Evolutionary conservation across 2,888 invertebrate genomes (phyloP).

Genomic region (Hydraecia micacea): DNA sequence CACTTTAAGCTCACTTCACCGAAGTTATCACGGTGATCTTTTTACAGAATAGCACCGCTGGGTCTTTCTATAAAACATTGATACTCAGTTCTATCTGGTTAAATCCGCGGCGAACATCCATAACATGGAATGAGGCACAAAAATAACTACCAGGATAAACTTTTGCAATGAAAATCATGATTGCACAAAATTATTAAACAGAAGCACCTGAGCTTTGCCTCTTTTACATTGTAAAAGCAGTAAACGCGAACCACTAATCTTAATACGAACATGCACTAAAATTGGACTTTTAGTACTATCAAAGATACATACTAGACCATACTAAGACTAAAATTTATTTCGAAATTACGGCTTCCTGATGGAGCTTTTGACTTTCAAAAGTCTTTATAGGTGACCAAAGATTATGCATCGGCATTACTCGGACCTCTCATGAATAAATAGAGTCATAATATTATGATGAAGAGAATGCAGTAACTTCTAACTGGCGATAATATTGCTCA

Average conservation of each 20-base stretch:
- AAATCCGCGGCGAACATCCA: neutral
- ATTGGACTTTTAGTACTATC: neutral
- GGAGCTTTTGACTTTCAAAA: constrained; percentile 28
- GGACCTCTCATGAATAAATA: constrained; percentile 31
- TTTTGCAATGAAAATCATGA: neutral
- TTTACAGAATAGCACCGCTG: no score
- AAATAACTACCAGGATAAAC: neutral
- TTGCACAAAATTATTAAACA: neutral
- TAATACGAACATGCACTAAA: constrained; percentile 3
- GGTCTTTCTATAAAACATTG: neutral
- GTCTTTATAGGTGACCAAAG: constrained; percentile 3
- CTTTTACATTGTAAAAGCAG: neutral
- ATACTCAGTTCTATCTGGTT: neutral
- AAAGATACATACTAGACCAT: neutral
- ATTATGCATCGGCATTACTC: constrained; percentile 49
- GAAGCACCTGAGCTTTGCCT: neutral
- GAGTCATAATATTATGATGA: constrained; percentile 46
- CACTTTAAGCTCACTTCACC: no score
- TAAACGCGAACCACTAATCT: neutral
- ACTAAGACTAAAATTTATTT: constrained; percentile 10
- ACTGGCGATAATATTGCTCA: constrained; percentile 46
- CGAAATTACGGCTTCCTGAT: constrained; percentile 23
- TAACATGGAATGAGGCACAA: neutral
- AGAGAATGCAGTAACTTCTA: constrained; percentile 32
- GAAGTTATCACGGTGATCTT: no score